Conservation (phyloP, 1,140 invertebrate genomes). For the Diploscapter pachys region DNA sequence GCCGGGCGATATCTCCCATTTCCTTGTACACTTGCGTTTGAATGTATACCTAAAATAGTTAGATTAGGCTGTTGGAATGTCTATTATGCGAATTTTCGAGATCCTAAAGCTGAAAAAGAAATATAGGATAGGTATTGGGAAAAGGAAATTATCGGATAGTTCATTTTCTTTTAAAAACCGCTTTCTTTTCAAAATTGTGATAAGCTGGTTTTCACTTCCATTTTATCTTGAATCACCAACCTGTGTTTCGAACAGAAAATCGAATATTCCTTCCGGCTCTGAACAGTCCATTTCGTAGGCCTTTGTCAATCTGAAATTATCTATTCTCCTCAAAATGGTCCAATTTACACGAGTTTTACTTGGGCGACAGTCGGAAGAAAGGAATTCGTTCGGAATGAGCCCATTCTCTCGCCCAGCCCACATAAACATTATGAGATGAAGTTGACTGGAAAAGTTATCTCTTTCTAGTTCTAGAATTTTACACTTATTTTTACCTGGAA, state of each 20-base stretch:
- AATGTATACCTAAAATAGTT: conserved; percentile 13
- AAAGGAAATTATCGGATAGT: neutral
- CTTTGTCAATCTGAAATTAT: neutral
- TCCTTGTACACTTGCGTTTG: conserved; percentile 16
- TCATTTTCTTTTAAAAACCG: neutral
- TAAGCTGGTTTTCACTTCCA: too few relatives aligned
- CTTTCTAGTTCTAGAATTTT: neutral
- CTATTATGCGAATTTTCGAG: too few relatives aligned
- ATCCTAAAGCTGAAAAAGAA: too few relatives aligned
- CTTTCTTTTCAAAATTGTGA: too few relatives aligned
- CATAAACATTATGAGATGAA: conserved; percentile 17
- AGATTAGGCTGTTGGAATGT: neutral
- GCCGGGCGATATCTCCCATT: conserved; percentile 11
- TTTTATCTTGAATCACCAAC: neutral
- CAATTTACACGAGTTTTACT: neutral
- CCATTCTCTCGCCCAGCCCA: conserved; percentile 28
- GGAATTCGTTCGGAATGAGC: conserved; percentile 15
- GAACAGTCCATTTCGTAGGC: conserved; percentile 21
- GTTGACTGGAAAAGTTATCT: conserved; percentile 19
- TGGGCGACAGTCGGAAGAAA: conserved; percentile 27
- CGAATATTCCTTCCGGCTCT: conserved; percentile 14
- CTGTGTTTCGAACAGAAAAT: conserved; percentile 26
- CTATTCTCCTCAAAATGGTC: too few relatives aligned
- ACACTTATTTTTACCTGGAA: conserved; percentile 10
- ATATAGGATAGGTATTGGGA: neutral